Evolutionary conservation across 2,113 vertebrate genomes (phyloP), one percentile per base, ranked within the genome.

Genomic region (Irena cyanogastra): DNA sequence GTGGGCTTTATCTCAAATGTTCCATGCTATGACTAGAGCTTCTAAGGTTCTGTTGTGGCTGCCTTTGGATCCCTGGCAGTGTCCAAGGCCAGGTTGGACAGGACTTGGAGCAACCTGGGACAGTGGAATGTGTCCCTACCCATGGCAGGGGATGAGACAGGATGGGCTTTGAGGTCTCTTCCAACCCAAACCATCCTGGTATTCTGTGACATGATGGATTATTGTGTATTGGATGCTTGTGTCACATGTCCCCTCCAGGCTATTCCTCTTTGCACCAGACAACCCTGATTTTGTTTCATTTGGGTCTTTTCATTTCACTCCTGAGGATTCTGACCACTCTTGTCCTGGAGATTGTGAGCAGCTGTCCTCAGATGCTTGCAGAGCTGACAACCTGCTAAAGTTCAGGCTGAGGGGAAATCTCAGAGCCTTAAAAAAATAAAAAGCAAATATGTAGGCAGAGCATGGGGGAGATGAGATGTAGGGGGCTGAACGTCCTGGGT

Each of bases 31-130:
- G 17, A 5, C 10, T 44, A 42, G 45, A 56, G 23, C 10, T 44
- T 54, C 7, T 64, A 71, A 13, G 4, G 5, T n/a, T 17, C 68
- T 86, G 24, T 33, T 52, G 52, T 59, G 52, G 50, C 52, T 39
- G 52, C 6, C 52, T 22, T 22, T 44, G 27, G 27, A 69, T 42
- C 77, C 33, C 52, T 89, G 33, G 52, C 0, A 52, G 10, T 24
- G 45, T 12, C 28, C 16, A 20, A 7, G 60, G 60, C 60, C 20
- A 10, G 69, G 7, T 0, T 66, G 52, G 33, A 44, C 0, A 0
- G 68, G 27, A 5, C 10, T 33, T 74, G 69, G 60, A 39, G 52
- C 33, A n/a, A 0, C 7, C 19, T 68, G 78, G 69, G 33, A 3
- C 2, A 14, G 28, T 24, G 16, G 28, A 23, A 81, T 3, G 16